Conservation (phyloP, 2,888 invertebrate species). For the Drosophila fungiperda region DNA sequence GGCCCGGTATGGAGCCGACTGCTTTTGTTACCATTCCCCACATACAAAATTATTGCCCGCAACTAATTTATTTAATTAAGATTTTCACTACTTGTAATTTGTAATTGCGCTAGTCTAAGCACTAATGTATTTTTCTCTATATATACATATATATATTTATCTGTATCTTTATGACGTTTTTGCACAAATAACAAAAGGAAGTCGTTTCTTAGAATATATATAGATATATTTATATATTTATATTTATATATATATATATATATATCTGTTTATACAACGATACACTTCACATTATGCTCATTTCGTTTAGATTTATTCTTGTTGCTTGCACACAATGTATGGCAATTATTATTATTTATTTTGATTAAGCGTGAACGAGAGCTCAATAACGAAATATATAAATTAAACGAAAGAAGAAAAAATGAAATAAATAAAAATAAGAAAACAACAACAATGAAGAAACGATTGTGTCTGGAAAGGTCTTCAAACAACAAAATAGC, state of each 20-base stretch:
- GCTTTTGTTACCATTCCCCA: constrained; percentile 78
- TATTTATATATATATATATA: constrained; percentile 6
- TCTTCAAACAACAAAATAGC: constrained; percentile 49
- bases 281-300: constrained; percentile 35
- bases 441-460: constrained; percentile 24
- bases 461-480: constrained; percentile 50
- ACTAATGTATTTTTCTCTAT: constrained; percentile 37
- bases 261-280: constrained; percentile 9
- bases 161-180: constrained; percentile 48
- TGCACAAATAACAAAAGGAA: constrained; percentile 72
- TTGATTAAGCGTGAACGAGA: constrained; percentile 75
- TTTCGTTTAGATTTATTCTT: constrained; percentile 47
- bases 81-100: constrained; percentile 71
- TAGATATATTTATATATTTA: not conserved
- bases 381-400: constrained; percentile 60
- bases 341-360: constrained; percentile 74
- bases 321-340: constrained; percentile 63
- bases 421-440: constrained; percentile 32
- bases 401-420: not conserved
- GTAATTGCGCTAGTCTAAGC: constrained; percentile 35
- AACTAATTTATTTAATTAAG: constrained; percentile 79
- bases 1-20: constrained; percentile 47
- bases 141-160: not conserved
- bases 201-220: constrained; percentile 9
- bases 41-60: constrained; percentile 70